Evolutionary conservation across 2,797 vertebrate species (phyloP), one percentile per base, ranked within the genome.

Genomic region (Enteromius anoplus): DNA sequence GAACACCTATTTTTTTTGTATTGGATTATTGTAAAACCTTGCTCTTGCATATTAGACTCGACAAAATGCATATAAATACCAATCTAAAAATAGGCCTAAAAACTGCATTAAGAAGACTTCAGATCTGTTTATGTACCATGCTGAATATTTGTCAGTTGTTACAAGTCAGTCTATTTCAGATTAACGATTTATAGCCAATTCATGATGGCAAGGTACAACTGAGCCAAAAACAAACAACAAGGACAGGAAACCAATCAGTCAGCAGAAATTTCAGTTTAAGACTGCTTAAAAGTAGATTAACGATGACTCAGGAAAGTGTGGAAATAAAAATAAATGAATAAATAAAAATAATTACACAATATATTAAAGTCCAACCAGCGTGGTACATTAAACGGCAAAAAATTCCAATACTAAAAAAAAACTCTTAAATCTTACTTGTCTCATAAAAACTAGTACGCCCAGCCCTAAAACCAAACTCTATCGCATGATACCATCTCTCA

Each of bases 401-500:
- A 60, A 60, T 15, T 23, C 21, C 11, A 40, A 60, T 5, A 7
- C 53, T 0, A 32, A 8, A 10, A 60, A 32, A 26, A 9, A 73
- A 34, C 17, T 9, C 26, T 34, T 9, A 70, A 26, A 32, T 45
- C 3, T 26, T 49, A 65, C 42, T 51, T 15, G 11, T 37, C 34
- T 29, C 47, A 73, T 66, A 68, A 47, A 75, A 66, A 81, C 5
- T 17, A 45, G 55, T n/a, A 69, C 15, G 40, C 29, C 71, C 51
- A 58, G 62, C 49, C 47, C 64, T 75, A 75, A 69, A 45, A 47
- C 32, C 70, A 78, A 80, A 81, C 51, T 68, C 53, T 23, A 45
- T 40, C 29, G n/a, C 26, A 21, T 73, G 51, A 75, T 80, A 76
- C 34, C 40, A 79, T 84, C 75, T 66, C 75, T 64, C n/a, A 62